A percentile compares a stretch with the other conserved stretches of the same genome.
Conservation (phyloP, 1,140 invertebrate genomes). For the Panagrolaimus sp. region DNA sequence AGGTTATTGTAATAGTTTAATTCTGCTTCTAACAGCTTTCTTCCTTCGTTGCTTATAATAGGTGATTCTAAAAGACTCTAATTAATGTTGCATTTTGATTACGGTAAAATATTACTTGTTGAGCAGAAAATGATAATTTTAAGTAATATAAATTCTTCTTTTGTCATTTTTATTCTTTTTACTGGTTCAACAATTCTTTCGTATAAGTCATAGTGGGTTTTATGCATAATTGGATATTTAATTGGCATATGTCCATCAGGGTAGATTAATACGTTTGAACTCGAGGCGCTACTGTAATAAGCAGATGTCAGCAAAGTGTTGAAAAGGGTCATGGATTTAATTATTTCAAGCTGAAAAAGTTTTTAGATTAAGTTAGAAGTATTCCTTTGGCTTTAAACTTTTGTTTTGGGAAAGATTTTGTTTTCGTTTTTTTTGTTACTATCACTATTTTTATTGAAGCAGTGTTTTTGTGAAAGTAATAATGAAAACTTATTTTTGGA, state of each 20-base stretch:
- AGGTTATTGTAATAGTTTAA: not conserved
- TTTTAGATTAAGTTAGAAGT: not conserved
- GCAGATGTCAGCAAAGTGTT: not conserved
- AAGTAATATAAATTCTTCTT: conserved; percentile 3
- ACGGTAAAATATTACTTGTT: too few species aligned
- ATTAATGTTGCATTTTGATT: too few species aligned
- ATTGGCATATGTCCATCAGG: not conserved
- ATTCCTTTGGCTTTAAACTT: too few species aligned
- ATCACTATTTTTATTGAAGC: too few species aligned
- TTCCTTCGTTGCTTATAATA: not conserved
- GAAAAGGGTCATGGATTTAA: not conserved
- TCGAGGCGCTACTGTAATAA: not conserved
- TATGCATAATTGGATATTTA: too few species aligned
- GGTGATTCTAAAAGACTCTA: too few species aligned
- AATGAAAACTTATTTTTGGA: too few species aligned
- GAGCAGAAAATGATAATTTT: not conserved
- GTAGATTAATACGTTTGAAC: not conserved
- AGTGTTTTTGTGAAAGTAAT: too few species aligned
- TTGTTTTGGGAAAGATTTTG: too few species aligned
- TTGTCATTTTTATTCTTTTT: not conserved
- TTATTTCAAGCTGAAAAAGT: not conserved
- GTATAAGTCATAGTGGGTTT: not conserved
- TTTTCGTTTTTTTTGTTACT: too few species aligned
- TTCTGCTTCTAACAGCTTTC: not conserved
- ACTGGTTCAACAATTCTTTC: not conserved